phyloP scores from a whole-genome alignment of 2,797 vertebrate genomes.

The Ibycter americanus region DNA sequence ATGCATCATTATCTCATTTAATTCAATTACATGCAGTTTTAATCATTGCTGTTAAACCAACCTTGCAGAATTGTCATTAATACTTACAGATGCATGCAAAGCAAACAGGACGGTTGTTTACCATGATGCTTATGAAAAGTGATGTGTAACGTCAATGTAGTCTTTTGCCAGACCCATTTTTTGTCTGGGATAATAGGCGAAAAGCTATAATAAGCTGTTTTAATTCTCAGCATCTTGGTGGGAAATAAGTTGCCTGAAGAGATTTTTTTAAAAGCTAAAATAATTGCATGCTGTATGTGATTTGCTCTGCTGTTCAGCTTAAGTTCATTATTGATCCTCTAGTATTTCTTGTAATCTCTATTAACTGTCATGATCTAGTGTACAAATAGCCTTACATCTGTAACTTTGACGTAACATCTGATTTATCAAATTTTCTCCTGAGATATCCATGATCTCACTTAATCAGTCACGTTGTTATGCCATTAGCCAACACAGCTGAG shows the following conservation, averaged over 20 bases:
- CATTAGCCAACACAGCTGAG: not conserved
- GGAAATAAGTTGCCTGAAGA: not conserved
- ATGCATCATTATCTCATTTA: not conserved
- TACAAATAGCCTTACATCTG: not conserved
- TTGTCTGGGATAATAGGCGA: not conserved
- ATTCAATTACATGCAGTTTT: not conserved
- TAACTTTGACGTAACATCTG: not conserved
- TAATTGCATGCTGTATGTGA: not conserved
- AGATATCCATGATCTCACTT: not conserved
- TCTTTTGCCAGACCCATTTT: not conserved
- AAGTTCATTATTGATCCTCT: slow-evolving; percentile 22
- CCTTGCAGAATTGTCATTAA: not conserved
- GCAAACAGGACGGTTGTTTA: not conserved
- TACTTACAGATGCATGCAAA: not conserved
- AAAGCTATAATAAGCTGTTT: not conserved
- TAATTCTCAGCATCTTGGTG: not conserved
- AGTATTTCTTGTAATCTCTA: slow-evolving; percentile 4
- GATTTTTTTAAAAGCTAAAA: not conserved
- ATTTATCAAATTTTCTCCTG: not conserved
- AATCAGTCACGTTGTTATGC: not conserved
- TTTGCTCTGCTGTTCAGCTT: not conserved
- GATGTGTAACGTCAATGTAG: not conserved
- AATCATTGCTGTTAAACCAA: not conserved
- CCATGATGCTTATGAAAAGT: not conserved
- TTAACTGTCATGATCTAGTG: not conserved